These are phyloP conservation scores for Octodonta nipae DNA, from an alignment of 2,888 invertebrate genomes.

Conservation along the genomic window DNA sequence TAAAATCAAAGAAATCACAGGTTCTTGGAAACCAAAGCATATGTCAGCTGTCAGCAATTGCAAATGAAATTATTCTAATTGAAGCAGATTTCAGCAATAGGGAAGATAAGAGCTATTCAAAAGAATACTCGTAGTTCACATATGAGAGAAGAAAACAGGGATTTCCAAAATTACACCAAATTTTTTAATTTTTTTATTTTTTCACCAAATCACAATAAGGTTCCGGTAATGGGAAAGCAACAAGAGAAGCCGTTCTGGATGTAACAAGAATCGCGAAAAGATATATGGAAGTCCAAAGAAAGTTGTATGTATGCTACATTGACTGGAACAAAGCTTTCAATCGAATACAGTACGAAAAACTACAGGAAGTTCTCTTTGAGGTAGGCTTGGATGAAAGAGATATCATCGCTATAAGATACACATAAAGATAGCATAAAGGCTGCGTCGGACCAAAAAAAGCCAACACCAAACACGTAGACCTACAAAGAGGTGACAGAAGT, in stretches of 20 bases:
- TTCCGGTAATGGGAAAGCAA: background rate
- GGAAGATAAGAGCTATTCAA: too few species aligned
- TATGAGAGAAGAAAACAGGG: constrained; percentile 1
- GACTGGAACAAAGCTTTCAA: background rate
- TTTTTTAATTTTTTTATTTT: too few species aligned
- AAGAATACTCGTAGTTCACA: too few species aligned
- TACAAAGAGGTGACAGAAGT: constrained; percentile 1
- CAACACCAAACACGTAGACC: background rate
- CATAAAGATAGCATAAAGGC: background rate
- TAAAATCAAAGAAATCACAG: too few species aligned
- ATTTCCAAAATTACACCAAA: background rate
- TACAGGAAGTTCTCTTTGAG: background rate
- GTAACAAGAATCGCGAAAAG: background rate
- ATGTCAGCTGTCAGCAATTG: too few species aligned
- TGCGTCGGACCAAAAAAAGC: background rate
- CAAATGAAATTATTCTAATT: too few species aligned
- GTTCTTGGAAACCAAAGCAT: too few species aligned
- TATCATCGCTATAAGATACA: background rate
- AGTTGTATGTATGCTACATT: constrained; percentile 1
- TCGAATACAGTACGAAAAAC: constrained; percentile 1
- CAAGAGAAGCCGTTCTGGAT: constrained; percentile 1
- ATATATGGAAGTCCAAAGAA: constrained; percentile 1
- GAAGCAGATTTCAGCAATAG: too few species aligned
- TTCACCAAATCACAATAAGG: background rate
- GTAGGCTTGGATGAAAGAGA: constrained; percentile 1